These are phyloP conservation scores for Drosophila bunnanda DNA, from an alignment of 2,888 invertebrate genomes.

Conservation along the genomic window DNA sequence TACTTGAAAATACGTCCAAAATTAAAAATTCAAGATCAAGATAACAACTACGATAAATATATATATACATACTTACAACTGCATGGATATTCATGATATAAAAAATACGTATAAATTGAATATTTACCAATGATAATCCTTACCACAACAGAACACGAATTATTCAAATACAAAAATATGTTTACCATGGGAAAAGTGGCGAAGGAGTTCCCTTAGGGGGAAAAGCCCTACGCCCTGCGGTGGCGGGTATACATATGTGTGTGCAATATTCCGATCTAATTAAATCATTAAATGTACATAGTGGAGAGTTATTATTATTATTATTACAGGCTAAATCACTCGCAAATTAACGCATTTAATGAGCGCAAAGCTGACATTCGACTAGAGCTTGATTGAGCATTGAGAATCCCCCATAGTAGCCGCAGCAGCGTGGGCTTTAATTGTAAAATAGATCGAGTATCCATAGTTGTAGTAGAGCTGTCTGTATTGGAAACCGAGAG, in stretches of 20 bases:
- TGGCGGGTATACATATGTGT: slow-evolving; percentile 11
- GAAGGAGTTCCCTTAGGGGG: slow-evolving; percentile 8
- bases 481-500: slow-evolving; percentile 18
- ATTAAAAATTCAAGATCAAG: slow-evolving; percentile 59
- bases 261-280: slow-evolving; percentile 39
- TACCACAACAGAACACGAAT: slow-evolving; percentile 21
- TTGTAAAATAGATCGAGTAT: slow-evolving; percentile 64
- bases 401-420: slow-evolving; percentile 22
- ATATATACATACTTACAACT: slow-evolving; percentile 50
- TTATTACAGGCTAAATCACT: slow-evolving; percentile 53
- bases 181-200: slow-evolving; percentile 2
- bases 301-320: slow-evolving; percentile 29
- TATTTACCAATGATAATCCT: slow-evolving; percentile 58
- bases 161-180: slow-evolving; percentile 23
- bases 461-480: slow-evolving; percentile 19
- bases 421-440: slow-evolving; percentile 57
- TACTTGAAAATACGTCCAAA: slow-evolving; percentile 80
- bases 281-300: slow-evolving; percentile 39
- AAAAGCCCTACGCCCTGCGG: neutral
- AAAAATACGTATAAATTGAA: slow-evolving; percentile 48
- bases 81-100: slow-evolving; percentile 62
- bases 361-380: slow-evolving; percentile 71
- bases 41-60: slow-evolving; percentile 54
- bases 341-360: slow-evolving; percentile 75
- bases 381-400: slow-evolving; percentile 66